Evolutionary conservation across 2,888 invertebrate species (phyloP), one percentile per base, ranked within the genome.

Genomic region (Hydraecia micacea): DNA sequence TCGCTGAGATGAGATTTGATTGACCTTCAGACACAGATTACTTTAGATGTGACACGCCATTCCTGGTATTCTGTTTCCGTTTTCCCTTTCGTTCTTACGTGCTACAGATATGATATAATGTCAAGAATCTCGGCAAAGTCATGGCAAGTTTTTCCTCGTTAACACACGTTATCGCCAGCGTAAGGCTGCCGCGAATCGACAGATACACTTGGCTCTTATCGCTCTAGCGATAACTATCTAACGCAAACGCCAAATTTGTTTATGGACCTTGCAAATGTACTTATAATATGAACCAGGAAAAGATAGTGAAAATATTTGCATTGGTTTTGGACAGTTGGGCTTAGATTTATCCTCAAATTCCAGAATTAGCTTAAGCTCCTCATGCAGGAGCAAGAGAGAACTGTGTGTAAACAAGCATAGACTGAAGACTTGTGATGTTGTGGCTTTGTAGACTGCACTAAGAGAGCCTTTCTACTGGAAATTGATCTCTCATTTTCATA

Each of bases 191-290:
- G 28, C 46, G 60, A 66, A 73, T 60, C 73, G 46, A 55, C 66
- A 70, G 62, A 75, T 52, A 73, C 73, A 73, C 82, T 86, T 28
- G 70, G 76, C 55, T 42, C 36, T 81, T 86, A 85, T 83, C 83
- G 60, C 60, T 28, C 21, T 68, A 15, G 49, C 52, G 73, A 81
- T 77, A 72, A 28, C 42, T 82, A 66, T 68, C 73, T 73, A 76
- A 71, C 28, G 13, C 70, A 75, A 72, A 81, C 18, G 39, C 67
- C 25, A 81, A 85, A 75, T 73, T 81, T 75, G 72, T 80, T 63
- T 83, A 72, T 28, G 36, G 73, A 70, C 76, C 73, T 85, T 73
- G 72, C 28, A 71, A 74, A 72, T 77, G 63, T 68, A 49, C 8
- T n/a, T 36, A 18, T 60, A 71, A 73, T 71, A 13, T 69, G 67